Evolutionary conservation across 2,113 vertebrate species (phyloP), one percentile per base, ranked within the genome.

Genomic region (Lophura nycthemera): DNA sequence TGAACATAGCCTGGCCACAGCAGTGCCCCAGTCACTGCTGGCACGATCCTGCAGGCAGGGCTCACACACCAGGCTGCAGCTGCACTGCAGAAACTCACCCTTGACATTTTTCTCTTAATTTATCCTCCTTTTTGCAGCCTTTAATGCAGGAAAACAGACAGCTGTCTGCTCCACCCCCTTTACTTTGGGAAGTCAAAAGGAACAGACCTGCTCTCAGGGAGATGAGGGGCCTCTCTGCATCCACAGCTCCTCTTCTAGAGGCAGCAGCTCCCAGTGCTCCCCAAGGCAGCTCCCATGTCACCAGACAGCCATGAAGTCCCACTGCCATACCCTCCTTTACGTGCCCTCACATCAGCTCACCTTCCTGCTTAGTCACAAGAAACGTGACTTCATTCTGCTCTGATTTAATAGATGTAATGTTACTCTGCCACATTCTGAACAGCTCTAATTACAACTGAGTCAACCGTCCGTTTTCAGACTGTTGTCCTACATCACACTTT

Each of bases 381-480:
- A 85, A 70, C 5, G 79, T 64, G 82, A 94, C 91, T 91, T 95
- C 92, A 93, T 76, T 71, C 16, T 83, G 56, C 78, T 89, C 74
- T 73, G 61, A 89, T 64, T 91, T 76, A 92, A 83, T 7, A 45
- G 60, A 82, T 30, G 78, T 63, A 79, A 89, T 69, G 84, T 48
- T 59, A 65, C 48, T 24, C 25, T 25, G 74, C 4, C 88, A 96
- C 36, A 40, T 22, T 70, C 81, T 66, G 48, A 72, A 66, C 77
- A 85, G 78, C 71, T 85, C 11, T 54, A 90, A 92, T 91, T 85
- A 76, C 82, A 63, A 38, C 45, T 34, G 75, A 96, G 67, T 83
- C 92, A 91, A 94, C n/a, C 80, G 82, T 57, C 84, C 87, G 38
- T 83, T 88, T 85, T 43, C 78, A 80, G 64, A 24, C 34, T 63